Base-by-base conservation (phyloP, 2,113 vertebrate genomes). In the Pica pica region DNA sequence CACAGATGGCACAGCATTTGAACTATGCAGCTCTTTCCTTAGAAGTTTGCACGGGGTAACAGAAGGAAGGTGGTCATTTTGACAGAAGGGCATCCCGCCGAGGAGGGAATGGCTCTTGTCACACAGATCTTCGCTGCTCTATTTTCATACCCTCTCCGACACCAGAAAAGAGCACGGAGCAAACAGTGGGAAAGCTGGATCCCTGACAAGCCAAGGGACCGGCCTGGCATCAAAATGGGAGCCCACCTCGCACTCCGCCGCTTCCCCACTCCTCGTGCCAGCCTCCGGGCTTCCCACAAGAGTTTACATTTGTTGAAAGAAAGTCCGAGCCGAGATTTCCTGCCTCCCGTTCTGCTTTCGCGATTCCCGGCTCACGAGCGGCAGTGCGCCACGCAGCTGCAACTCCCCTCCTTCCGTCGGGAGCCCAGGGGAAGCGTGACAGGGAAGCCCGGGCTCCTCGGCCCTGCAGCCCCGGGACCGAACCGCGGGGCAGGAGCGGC, bases 171-270 rank as follows among this genome's bases (percentile, higher is more conserved):
- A 20, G 9, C 9, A 10, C 0, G 4, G 41, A 22, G 28, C 2
- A 26, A 19, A 3, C 3, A 11, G 24, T 1, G 42, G 55, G 9
- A 24, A 23, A 17, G 42, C 30, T 2, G 24, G 16, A 50, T 16
- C 24, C 28, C 20, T 3, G 55, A 9, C 13, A 28, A n/a, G 50
- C 41, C 44, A 2, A 7, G 21, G 37, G 60, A 9, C 14, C 1
- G 13, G 15, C 16, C 46, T 9, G 6, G 14, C 0, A 22, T 0
- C 33, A 14, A 1, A n/a, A 10, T 0, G 1, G 9, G 35, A 26
- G 18, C 4, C 7, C 8, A 9, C 2, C 31, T 15, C 28, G 4
- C 33, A 3, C 35, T 20, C 13, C 56, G 10, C 19, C 20, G 4
- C n/a, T 5, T 8, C 10, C 4, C 22, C 53, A 3, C 47, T 6